Base-by-base conservation (phyloP, 2,797 vertebrate species). In the Xenopus petersii region DNA sequence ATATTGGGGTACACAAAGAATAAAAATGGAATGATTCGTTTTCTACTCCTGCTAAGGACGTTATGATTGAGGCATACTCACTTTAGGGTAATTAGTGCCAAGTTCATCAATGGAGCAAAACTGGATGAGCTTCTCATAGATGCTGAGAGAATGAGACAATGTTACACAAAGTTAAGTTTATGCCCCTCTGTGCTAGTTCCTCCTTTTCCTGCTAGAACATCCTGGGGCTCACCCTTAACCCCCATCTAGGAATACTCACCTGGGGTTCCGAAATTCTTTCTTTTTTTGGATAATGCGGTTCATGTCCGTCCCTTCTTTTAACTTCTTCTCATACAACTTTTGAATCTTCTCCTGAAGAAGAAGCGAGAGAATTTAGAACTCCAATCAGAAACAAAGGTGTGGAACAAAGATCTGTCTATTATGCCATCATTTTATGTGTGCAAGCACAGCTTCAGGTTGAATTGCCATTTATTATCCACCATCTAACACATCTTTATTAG, bases 111-210 rank as follows among this genome's bases (percentile, higher is more conserved):
- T 99, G 1, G 93, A 86, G 80, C 97, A 98, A 84, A 94, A 99
- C 89, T 99, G 98, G 83, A 99, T 99, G 64, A 99, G 91, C 81
- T 99, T 99, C 85, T 99, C 97, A 33, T 98, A 99, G 87, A 99
- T 99, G 83, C 97, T 98, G 51, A 3, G 51, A 17, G 33, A 17
- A 30, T 15, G 9, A 73, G 12, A 12, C 5, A 51, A 15, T 51
- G 15, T 51, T 51, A 51, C 49, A 51, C 26, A 51, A 12, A 51
- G 49, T 51, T 51, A 51, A 30, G 4, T 30, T 30, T 4, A 2
- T 30, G 4, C 26, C 26, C 15, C 15, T 30, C 26, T 30, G 21
- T 21, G 26, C 26, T 30, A 2, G 26, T 30, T 30, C 4, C 26
- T 30, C 26, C 2, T 30, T 30, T 30, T 30, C 26, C 15, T 56